phyloP scores from a whole-genome alignment of 92 coral and sea anemone species.

The Phymanthus crucifer region DNA sequence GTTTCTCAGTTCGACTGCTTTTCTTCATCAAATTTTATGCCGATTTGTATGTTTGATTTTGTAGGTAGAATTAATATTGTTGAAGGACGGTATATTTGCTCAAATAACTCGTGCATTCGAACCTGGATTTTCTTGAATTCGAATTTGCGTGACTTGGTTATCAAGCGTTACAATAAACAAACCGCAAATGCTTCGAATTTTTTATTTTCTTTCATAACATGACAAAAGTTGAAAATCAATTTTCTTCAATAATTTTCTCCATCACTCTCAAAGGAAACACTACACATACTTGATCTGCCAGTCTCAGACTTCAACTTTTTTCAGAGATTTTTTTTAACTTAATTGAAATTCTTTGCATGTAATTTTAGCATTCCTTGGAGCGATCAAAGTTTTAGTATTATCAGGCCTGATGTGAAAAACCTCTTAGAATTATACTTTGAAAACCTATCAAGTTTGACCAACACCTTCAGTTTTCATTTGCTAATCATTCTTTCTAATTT shows the following conservation, averaged over 20 bases:
- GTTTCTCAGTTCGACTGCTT: background rate
- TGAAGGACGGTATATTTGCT: background rate
- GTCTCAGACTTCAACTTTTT: background rate
- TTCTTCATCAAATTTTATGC: background rate
- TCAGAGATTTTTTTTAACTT: background rate
- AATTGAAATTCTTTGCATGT: background rate
- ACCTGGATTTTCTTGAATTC: background rate
- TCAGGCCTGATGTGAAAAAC: background rate
- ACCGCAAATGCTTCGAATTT: background rate
- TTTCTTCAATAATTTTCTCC: background rate
- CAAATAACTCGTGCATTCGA: background rate
- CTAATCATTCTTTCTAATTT: background rate
- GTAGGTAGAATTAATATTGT: background rate
- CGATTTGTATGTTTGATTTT: background rate
- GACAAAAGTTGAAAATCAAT: background rate
- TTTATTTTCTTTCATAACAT: background rate
- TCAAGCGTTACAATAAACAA: slow-evolving; percentile 10
- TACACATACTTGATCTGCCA: background rate
- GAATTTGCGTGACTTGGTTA: background rate
- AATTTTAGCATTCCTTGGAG: background rate
- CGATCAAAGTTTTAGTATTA: background rate
- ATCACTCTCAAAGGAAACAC: background rate
- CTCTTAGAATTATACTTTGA: background rate
- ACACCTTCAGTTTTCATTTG: background rate
- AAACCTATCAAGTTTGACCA: background rate